Percentiles rank a stretch among this genome's conserved stretches.
phyloP scores from a whole-genome alignment of 2,113 vertebrate genomes.

The Synchiropus splendidus region DNA sequence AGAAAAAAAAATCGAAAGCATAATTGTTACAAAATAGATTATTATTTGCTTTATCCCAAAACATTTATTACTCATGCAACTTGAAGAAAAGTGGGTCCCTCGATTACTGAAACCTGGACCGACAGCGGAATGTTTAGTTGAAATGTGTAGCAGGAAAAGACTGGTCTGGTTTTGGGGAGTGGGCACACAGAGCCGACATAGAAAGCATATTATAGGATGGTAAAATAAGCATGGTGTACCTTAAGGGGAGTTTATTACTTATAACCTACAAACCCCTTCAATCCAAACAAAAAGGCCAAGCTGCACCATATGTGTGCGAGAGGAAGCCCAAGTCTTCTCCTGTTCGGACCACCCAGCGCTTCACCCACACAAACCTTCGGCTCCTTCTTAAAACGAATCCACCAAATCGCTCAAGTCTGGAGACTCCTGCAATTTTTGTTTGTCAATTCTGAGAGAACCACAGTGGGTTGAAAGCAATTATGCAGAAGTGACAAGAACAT shows the following conservation, averaged over 20 bases:
- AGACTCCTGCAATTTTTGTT: neutral
- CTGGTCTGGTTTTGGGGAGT: conserved; percentile 14
- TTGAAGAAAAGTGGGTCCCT: conserved; percentile 1
- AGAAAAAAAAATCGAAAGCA: too few relatives aligned
- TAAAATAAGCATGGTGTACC: conserved; percentile 70
- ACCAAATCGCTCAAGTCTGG: conserved; percentile 16
- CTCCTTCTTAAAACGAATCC: conserved; percentile 3
- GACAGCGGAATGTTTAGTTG: conserved; percentile 9
- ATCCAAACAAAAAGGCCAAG: conserved; percentile 68
- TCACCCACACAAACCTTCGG: conserved; percentile 56
- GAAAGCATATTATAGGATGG: conserved; percentile 62
- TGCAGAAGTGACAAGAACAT: too few relatives aligned
- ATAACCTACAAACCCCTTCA: conserved; percentile 66
- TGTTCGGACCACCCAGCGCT: conserved; percentile 67
- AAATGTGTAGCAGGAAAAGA: conserved; percentile 29
- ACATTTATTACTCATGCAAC: too few relatives aligned
- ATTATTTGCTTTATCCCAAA: too few relatives aligned
- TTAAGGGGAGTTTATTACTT: conserved; percentile 68
- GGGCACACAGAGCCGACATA: conserved; percentile 46
- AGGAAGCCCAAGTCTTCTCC: conserved; percentile 58
- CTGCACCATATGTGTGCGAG: conserved; percentile 67
- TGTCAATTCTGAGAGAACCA: conserved; percentile 7
- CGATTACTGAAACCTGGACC: conserved; percentile 8
- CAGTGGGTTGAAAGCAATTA: too few relatives aligned
- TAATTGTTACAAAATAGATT: too few relatives aligned